Percentiles rank a stretch among this genome's conserved stretches.
Evolutionary conservation across 2,888 invertebrate genomes (phyloP).

Genomic region (Coleophora flavipennella): DNA sequence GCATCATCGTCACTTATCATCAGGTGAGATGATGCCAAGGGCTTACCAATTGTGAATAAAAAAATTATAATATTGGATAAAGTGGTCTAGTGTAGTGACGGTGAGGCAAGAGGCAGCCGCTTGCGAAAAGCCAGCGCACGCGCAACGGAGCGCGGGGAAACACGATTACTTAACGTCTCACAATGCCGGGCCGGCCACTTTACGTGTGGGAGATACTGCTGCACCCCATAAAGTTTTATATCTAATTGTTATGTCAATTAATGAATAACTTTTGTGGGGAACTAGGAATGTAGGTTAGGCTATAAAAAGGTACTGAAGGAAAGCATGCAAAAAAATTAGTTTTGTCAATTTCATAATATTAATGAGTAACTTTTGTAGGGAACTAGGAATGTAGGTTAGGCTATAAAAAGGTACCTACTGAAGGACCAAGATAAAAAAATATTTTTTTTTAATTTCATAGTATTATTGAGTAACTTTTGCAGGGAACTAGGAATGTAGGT

Average conservation of each 20-base stretch:
- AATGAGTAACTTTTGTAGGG: neutral
- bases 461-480: neutral
- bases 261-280: neutral
- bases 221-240: neutral
- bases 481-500: too few species aligned
- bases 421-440: too few species aligned
- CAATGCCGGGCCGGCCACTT: conserved; percentile 25
- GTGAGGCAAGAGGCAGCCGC: conserved; percentile 40
- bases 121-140: conserved; percentile 47
- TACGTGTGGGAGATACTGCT: conserved; percentile 13
- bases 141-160: conserved; percentile 38
- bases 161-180: conserved; percentile 50
- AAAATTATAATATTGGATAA: conserved; percentile 27
- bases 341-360: too few species aligned
- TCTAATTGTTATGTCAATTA: neutral
- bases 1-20: too few species aligned
- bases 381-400: too few species aligned
- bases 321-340: too few species aligned
- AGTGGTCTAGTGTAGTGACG: conserved; percentile 33
- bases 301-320: too few species aligned
- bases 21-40: too few species aligned
- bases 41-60: too few species aligned
- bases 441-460: too few species aligned
- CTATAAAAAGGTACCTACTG: too few species aligned
- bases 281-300: too few species aligned